phyloP scores from a whole-genome alignment of 2,888 invertebrate species.

The Euplagia quadripunctaria region DNA sequence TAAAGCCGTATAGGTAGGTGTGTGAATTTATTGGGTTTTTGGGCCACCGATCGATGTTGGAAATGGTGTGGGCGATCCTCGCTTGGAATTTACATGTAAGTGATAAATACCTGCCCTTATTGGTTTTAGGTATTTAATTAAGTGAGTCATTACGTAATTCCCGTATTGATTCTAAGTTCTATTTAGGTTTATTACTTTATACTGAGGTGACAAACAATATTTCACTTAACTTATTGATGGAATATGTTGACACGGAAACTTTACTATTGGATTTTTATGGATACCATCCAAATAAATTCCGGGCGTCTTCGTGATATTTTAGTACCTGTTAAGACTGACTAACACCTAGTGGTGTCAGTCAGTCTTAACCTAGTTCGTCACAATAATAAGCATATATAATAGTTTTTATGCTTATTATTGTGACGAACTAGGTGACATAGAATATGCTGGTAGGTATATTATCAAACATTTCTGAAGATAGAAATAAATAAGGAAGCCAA shows the following conservation, averaged over 20 bases:
- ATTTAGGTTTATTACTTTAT: constrained; percentile 5
- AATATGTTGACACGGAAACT: not conserved
- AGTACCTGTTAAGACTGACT: too few relatives aligned
- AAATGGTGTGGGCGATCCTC: constrained; percentile 15
- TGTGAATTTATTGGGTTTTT: constrained; percentile 43
- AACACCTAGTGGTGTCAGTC: too few relatives aligned
- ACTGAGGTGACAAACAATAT: not conserved
- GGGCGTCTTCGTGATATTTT: not conserved
- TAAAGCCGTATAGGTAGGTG: constrained; percentile 41
- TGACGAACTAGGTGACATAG: too few relatives aligned
- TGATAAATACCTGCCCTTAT: constrained; percentile 22
- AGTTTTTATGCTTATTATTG: too few relatives aligned
- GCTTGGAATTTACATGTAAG: constrained; percentile 22
- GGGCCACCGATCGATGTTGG: constrained; percentile 29
- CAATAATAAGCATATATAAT: too few relatives aligned
- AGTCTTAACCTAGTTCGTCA: too few relatives aligned
- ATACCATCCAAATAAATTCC: not conserved
- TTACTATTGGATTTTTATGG: not conserved
- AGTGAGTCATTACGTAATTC: constrained; percentile 14
- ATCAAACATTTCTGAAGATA: too few relatives aligned
- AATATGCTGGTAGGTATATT: too few relatives aligned
- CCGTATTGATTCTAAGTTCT: constrained; percentile 3
- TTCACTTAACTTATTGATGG: not conserved
- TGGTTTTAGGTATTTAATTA: constrained; percentile 22
- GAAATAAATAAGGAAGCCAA: too few relatives aligned